Evolutionary conservation across 2,888 invertebrate genomes (phyloP).

Genomic region (Amblyjoppa fuscipennis): DNA sequence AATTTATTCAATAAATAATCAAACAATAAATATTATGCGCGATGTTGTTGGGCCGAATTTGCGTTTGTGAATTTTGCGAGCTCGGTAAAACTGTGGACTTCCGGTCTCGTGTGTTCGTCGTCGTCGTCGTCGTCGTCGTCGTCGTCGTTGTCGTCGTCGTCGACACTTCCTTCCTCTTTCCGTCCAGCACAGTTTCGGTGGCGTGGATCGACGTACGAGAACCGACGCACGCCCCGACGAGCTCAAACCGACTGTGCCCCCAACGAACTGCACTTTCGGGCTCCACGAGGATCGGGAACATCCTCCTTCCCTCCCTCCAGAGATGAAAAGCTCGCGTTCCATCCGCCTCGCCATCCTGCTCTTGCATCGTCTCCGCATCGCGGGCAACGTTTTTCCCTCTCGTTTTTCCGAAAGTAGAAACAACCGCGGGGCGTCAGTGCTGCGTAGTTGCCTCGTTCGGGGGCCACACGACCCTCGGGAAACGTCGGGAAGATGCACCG

Average conservation of each 20-base stretch:
- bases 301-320: slow-evolving; percentile 46
- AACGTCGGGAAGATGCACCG: slow-evolving; percentile 22
- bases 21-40: slow-evolving; percentile 47
- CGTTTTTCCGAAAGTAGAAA: slow-evolving; percentile 57
- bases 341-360: slow-evolving; percentile 39
- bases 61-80: slow-evolving; percentile 17
- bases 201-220: slow-evolving; percentile 55
- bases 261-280: slow-evolving; percentile 53
- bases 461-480: slow-evolving; percentile 9
- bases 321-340: slow-evolving; percentile 59
- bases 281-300: slow-evolving; percentile 58
- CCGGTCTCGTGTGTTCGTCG: slow-evolving; percentile 65
- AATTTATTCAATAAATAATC: slow-evolving; percentile 46
- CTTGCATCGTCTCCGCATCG: slow-evolving; percentile 50
- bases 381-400: slow-evolving; percentile 67
- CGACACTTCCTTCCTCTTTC: slow-evolving; percentile 67
- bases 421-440: slow-evolving; percentile 3
- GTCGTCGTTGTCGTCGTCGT: slow-evolving; percentile 57
- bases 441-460: background rate
- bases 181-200: slow-evolving; percentile 37
- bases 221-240: slow-evolving; percentile 73
- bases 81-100: slow-evolving; percentile 62
- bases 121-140: background rate
- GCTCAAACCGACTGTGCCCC: slow-evolving; percentile 77
- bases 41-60: slow-evolving; percentile 37